Percentiles rank a stretch among this genome's conserved stretches.
Evolutionary conservation across 2,113 vertebrate species (phyloP).

Genomic region (Coreoperca whiteheadi): DNA sequence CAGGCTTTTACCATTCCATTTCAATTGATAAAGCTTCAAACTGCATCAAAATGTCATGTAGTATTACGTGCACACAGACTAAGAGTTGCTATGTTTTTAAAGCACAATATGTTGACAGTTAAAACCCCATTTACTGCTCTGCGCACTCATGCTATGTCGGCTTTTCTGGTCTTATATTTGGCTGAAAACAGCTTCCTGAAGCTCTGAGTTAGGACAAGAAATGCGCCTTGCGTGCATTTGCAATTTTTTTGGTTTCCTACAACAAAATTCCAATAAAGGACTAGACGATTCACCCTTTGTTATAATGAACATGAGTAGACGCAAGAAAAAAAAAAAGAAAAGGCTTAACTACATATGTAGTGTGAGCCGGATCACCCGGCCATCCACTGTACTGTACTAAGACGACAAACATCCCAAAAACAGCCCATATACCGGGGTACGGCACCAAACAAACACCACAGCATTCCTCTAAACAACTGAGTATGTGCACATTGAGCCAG

Average conservation of each 20-base stretch:
- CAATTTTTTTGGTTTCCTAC: background rate
- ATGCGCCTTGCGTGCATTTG: background rate
- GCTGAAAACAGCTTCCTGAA: background rate
- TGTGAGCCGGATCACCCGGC: too few species aligned
- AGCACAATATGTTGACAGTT: background rate
- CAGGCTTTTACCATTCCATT: background rate
- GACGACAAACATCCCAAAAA: too few species aligned
- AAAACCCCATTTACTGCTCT: background rate
- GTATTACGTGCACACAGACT: background rate
- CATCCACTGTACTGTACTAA: too few species aligned
- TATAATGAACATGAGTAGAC: background rate
- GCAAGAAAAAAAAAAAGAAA: background rate
- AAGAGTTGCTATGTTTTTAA: too few species aligned
- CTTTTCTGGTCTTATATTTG: background rate
- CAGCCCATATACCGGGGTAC: background rate
- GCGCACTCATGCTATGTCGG: background rate
- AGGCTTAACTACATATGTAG: too few species aligned
- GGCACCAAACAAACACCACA: background rate
- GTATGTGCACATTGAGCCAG: background rate
- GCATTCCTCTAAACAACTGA: background rate
- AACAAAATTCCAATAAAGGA: too few species aligned
- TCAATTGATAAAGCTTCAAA: background rate
- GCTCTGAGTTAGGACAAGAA: background rate
- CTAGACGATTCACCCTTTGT: background rate
- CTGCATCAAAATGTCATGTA: slow-evolving; percentile 1